Conservation (phyloP, 35 echinoderm and acorn worm genomes). For the Apostichopus californicus region DNA sequence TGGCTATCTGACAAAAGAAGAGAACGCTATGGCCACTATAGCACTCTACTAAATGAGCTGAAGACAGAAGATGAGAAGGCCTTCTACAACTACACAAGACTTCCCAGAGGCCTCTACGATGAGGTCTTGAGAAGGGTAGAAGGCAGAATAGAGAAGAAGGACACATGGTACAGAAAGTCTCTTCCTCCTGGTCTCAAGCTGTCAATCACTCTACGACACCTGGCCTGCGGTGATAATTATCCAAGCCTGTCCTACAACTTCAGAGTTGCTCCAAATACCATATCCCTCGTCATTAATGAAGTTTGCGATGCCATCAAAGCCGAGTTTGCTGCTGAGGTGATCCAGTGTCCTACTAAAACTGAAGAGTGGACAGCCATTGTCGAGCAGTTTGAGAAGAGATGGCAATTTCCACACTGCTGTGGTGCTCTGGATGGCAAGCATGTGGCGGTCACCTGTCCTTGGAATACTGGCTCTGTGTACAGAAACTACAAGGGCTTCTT, state of each 20-base stretch:
- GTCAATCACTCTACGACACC: conserved; percentile 53
- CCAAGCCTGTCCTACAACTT: conserved; percentile 37
- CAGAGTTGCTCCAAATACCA: conserved; percentile 54
- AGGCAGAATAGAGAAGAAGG: background rate
- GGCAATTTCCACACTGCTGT: conserved; percentile 76
- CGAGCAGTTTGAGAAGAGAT: conserved; percentile 50
- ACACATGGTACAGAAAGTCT: background rate
- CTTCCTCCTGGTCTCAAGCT: conserved; percentile 59
- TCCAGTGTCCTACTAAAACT: conserved; percentile 42
- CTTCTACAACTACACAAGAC: background rate
- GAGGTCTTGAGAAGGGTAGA: background rate
- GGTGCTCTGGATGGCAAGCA: conserved; percentile 75
- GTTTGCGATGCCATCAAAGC: conserved; percentile 49
- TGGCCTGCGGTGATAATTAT: conserved; percentile 61
- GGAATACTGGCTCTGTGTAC: conserved; percentile 58
- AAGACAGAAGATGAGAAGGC: conserved; percentile 6
- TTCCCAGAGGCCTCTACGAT: background rate
- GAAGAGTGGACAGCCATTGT: conserved; percentile 32
- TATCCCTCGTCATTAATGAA: conserved; percentile 23
- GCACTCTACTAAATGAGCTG: conserved; percentile 13
- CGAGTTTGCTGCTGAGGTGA: conserved; percentile 63
- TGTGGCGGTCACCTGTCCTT: conserved; percentile 51
- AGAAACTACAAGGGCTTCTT: conserved; percentile 74
- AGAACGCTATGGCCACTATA: conserved; percentile 1
- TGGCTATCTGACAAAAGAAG: conserved; percentile 14